Conservation (phyloP, 2,888 invertebrate species). For the Eupithecia inturbata region DNA sequence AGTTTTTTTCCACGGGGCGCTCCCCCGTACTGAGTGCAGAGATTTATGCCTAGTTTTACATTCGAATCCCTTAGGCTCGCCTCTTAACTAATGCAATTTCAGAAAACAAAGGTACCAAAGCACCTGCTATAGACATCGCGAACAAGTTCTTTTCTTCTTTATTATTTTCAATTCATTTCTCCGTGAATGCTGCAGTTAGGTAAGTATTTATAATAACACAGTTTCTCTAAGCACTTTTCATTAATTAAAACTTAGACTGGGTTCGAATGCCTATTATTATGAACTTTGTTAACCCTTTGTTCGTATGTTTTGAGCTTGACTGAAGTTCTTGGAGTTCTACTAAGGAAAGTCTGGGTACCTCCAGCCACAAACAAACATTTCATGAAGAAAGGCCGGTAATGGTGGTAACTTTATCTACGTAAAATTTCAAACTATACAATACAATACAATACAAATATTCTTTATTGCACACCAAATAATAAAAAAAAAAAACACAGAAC, state of each 20-base stretch:
- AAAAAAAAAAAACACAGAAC: too few relatives aligned
- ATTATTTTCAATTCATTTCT: conserved; percentile 5
- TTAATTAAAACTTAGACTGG: not conserved
- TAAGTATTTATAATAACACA: not conserved
- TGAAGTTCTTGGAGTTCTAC: not conserved
- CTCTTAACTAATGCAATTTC: conserved; percentile 31
- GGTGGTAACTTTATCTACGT: not conserved
- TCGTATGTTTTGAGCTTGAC: not conserved
- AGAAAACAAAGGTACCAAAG: conserved; percentile 34
- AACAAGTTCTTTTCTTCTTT: conserved; percentile 35
- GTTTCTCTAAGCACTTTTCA: not conserved
- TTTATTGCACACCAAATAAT: too few relatives aligned
- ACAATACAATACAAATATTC: too few relatives aligned
- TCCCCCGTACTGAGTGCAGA: too few relatives aligned
- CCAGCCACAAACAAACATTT: not conserved
- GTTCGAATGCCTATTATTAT: not conserved
- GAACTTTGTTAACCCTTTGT: not conserved
- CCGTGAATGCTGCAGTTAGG: not conserved
- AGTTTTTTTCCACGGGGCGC: too few relatives aligned
- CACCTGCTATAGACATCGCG: conserved; percentile 33
- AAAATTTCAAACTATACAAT: too few relatives aligned
- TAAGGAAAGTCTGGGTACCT: not conserved
- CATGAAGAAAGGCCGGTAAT: not conserved
- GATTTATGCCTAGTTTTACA: too few relatives aligned
- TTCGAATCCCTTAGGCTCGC: too few relatives aligned